Conservation (phyloP, 2,113 vertebrate genomes). For the Osmerus eperlanus region DNA sequence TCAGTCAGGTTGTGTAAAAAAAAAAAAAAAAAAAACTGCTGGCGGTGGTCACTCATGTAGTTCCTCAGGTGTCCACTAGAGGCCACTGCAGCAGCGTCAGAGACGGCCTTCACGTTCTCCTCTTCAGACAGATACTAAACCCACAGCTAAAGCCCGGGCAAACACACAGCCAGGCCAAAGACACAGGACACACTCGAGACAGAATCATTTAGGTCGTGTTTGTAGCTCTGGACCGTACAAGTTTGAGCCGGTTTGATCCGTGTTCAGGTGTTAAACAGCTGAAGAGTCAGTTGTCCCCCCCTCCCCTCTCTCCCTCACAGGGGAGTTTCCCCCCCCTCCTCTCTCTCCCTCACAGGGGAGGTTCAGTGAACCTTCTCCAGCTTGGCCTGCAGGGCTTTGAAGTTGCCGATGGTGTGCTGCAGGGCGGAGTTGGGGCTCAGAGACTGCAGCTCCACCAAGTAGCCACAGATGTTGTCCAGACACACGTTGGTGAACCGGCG, state of each 20-base stretch:
- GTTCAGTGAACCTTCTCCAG: slow-evolving; percentile 87
- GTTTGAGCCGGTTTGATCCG: no score
- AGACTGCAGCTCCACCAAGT: slow-evolving; percentile 95
- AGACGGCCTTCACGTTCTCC: no score
- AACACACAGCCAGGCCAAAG: no score
- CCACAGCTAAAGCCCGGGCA: no score
- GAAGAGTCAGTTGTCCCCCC: no score
- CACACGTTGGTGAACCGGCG: slow-evolving; percentile 90
- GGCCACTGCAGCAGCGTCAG: no score
- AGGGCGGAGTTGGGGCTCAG: slow-evolving; percentile 82
- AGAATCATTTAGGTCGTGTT: no score
- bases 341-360: neutral
- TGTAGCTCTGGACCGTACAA: no score
- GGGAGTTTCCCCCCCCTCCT: neutral
- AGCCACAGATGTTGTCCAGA: slow-evolving; percentile 90
- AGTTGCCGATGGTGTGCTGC: slow-evolving; percentile 84
- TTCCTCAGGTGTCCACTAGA: neutral
- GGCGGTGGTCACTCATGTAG: neutral
- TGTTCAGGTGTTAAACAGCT: no score
- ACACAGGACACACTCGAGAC: no score
- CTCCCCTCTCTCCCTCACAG: no score
- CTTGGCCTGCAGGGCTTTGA: slow-evolving; percentile 93
- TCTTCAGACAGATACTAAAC: no score
- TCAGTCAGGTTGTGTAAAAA: neutral
- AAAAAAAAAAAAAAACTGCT: neutral